Base-by-base conservation (phyloP, 2,888 invertebrate genomes). In the Agrochola macilenta region DNA sequence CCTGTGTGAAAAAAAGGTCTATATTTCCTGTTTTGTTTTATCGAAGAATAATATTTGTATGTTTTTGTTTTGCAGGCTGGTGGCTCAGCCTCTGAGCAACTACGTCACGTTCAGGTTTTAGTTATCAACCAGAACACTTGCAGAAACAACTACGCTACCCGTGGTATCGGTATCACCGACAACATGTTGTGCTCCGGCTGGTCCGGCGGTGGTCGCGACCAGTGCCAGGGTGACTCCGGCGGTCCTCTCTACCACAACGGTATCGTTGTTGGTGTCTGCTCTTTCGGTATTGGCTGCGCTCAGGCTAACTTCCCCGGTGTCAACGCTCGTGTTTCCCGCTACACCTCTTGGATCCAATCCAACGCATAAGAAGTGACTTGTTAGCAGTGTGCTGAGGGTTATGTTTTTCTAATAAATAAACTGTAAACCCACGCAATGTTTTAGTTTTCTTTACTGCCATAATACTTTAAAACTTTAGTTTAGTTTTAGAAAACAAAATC, bases 151-250 rank as follows among this genome's bases (percentile, higher is more conserved):
- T 93, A 93, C 65, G 87, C 82, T 54, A 65, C 9, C 49, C 68
- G 83, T 8, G 88, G 89, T 30, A 76, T 76, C 2, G 14, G 74
- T 5, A 74, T 93, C 49, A 93, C 90, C n/a, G 90, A 87, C 77
- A 93, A 93, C 83, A 94, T 94, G 94, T 26, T 94, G 82, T 94
- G 93, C 85, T 88, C 92, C 23, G 94, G 94, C 17, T 91, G 90
- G 89, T 0, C 91, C 9, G 87, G 89, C 5, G 93, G 92, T 4
- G 93, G 93, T 54, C 91, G 92, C n/a, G 92, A 91, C 81, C 91
- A 91, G 79, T 93, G 93, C 88, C 88, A 88, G 73, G 92, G 91
- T 68, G 94, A 94, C 82, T 91, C 92, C 26, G 94, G 94, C 5
- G 93, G 94, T 71, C 94, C 94, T 26, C 91, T 94, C 39, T 89